A percentile compares a stretch with the other conserved stretches of the same genome.
Conservation (phyloP, 2,113 vertebrate species). For the Zingel zingel region DNA sequence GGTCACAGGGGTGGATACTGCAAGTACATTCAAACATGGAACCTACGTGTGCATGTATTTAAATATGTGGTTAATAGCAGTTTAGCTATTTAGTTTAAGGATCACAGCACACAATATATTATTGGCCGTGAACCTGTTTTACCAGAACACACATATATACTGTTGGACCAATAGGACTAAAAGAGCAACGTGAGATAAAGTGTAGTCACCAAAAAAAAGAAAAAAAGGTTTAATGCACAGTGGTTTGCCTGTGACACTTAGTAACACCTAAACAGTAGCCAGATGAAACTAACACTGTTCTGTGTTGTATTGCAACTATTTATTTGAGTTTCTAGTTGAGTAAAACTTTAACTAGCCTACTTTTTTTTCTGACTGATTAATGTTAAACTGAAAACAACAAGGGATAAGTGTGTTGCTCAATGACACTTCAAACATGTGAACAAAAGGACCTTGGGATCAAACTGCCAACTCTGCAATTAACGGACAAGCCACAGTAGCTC, state of each 20-base stretch:
- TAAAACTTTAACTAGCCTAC: conserved; percentile 16
- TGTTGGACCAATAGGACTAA: background rate
- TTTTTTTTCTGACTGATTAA: background rate
- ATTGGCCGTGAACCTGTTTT: conserved; percentile 17
- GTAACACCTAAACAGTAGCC: conserved; percentile 9
- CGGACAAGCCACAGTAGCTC: background rate
- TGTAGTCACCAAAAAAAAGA: background rate
- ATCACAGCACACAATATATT: conserved; percentile 48
- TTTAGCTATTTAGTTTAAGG: conserved; percentile 56
- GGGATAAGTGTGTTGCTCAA: background rate
- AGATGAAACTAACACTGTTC: background rate
- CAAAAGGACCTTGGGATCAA: background rate
- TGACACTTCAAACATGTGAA: background rate
- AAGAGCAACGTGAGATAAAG: background rate
- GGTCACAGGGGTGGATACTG: conserved; percentile 40
- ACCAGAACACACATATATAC: background rate
- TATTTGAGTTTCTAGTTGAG: background rate
- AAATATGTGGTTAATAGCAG: conserved; percentile 54
- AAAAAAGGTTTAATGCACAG: background rate
- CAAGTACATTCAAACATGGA: conserved; percentile 43
- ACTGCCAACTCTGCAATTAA: background rate
- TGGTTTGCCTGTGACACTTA: background rate
- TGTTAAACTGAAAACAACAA: conserved; percentile 13
- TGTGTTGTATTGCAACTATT: background rate
- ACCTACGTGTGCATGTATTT: conserved; percentile 31